Evolutionary conservation across 2,113 vertebrate genomes (phyloP).

Genomic region (Pholis gunnellus): DNA sequence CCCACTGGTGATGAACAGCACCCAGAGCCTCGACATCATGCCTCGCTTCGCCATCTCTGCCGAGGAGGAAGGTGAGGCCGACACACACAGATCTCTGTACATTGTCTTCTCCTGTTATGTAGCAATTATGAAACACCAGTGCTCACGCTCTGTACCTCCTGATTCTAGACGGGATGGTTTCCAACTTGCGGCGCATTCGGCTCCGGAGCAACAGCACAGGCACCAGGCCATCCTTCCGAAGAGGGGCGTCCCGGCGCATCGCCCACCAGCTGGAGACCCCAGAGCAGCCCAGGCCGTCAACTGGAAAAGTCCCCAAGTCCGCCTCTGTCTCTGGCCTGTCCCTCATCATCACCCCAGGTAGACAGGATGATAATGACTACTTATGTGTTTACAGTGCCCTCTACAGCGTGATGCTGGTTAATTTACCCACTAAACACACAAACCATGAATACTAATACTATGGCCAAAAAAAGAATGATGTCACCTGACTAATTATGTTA

Average conservation of each 20-base stretch:
- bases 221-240: constrained; percentile 85
- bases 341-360: constrained; percentile 93
- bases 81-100: too few relatives aligned
- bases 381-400: constrained; percentile 62
- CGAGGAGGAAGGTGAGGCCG: constrained; percentile 87
- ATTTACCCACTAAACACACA: not conserved
- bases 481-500: not conserved
- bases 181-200: constrained; percentile 88
- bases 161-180: constrained; percentile 75
- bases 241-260: constrained; percentile 83
- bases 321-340: constrained; percentile 93
- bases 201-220: constrained; percentile 95
- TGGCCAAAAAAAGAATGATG: constrained; percentile 3
- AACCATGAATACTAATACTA: not conserved
- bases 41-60: constrained; percentile 91
- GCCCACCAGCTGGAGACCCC: constrained; percentile 83
- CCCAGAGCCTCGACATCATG: constrained; percentile 90
- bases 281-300: constrained; percentile 80
- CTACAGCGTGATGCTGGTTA: constrained; percentile 49
- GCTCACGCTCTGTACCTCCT: not conserved
- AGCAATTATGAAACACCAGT: not conserved
- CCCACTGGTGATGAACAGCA: constrained; percentile 85
- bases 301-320: constrained; percentile 90
- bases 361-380: not conserved
- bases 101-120: not conserved